Conservation (phyloP, 2,113 vertebrate genomes). For the Macaca fascicularis region T2T-MFA8v1.1 NC_088387.1:105600501-105601000, state of each 20-base stretch:
- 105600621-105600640: not conserved
- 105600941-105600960: not conserved
- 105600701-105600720: not conserved
- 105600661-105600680: accelerated
- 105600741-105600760: not conserved
- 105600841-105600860: conserved; percentile 30
- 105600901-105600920: not conserved
- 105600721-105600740: not conserved
- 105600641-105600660: accelerated
- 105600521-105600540: not conserved
- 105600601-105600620: not conserved
- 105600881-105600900: conserved; percentile 7
- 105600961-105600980: not conserved
- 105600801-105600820: not conserved
- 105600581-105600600: accelerated
- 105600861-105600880: not conserved
- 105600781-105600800: not conserved
- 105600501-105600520: not conserved
- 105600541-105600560: not conserved
- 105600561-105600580: accelerated
- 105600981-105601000: not conserved
- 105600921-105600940: not conserved
- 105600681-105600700: not conserved
- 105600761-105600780: not conserved
- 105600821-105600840: not conserved